Evolutionary conservation across 2,797 vertebrate species (phyloP), one percentile per base, ranked within the genome.

Genomic region (Betta splendens): DNA sequence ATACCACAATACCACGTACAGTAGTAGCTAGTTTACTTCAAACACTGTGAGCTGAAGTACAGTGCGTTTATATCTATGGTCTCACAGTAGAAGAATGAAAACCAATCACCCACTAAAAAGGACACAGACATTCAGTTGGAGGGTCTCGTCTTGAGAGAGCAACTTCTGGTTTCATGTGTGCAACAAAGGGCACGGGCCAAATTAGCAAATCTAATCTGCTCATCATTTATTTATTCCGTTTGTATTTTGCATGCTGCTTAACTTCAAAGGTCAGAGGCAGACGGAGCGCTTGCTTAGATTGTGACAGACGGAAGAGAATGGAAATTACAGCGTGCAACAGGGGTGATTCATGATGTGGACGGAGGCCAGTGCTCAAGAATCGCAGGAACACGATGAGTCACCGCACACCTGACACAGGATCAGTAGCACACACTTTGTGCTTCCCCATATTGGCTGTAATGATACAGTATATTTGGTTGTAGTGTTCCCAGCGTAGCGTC

Each of bases 131-230:
- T 38, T 40, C 16, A 44, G 26, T 25, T 25, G 25, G 23, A 25
- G 23, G 23, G 50, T 54, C n/a, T 37, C 31, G 44, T 60, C 35
- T 8, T 25, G 6, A 57, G 43, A n/a, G n/a, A n/a, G n/a, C n/a
- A n/a, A n/a, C n/a, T n/a, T n/a, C n/a, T n/a, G n/a, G n/a, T n/a
- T n/a, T n/a, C n/a, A n/a, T n/a, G n/a, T n/a, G n/a, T n/a, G 53
- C 51, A 74, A 73, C 57, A 76, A 64, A 84, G 76, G 63, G 69
- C 65, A 60, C 43, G 31, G 47, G 47, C 64, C 36, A 72, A 73
- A 81, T 77, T 74, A 82, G 68, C 68, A 82, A 79, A 77, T 79
- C 69, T 79, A 83, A 83, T 79, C 55, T 66, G 20, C 57, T 77
- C 62, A 74, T 81, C 44, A 77, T 77, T 84, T 78, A 80, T 84